These are phyloP conservation scores for Rhabdophis nuchalis DNA, from an alignment of 2,797 vertebrate species.

Conservation along the genomic window DNA sequence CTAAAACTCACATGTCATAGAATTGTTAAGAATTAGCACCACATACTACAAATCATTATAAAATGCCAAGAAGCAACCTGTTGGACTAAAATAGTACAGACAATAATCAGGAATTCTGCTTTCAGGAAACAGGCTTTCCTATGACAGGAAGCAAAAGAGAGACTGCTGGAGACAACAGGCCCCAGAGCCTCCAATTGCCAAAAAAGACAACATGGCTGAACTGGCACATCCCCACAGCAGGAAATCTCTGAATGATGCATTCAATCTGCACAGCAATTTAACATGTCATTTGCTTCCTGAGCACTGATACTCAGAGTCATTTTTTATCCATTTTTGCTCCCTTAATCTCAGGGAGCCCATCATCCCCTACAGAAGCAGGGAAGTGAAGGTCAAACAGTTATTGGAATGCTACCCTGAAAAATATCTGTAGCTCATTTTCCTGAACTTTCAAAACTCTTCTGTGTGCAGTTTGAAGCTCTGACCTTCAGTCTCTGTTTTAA, in stretches of 20 bases:
- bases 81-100: conserved; percentile 75
- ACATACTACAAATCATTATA: conserved; percentile 60
- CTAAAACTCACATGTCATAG: conserved; percentile 50
- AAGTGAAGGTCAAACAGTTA: conserved; percentile 63
- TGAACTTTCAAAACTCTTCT: conserved; percentile 46
- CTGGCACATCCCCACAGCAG: conserved; percentile 70
- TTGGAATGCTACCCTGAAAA: conserved; percentile 51
- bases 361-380: conserved; percentile 54
- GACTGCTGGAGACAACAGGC: conserved; percentile 84
- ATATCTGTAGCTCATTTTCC: conserved; percentile 55
- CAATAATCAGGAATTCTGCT: conserved; percentile 72
- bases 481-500: conserved; percentile 48
- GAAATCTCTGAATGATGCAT: conserved; percentile 75
- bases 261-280: conserved; percentile 77
- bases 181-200: conserved; percentile 75
- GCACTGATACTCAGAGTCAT: conserved; percentile 71
- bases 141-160: conserved; percentile 84
- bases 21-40: conserved; percentile 51
- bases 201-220: conserved; percentile 76
- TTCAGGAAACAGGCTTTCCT: conserved; percentile 88
- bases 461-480: conserved; percentile 51
- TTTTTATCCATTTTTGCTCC: conserved; percentile 66
- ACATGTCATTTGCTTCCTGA: conserved; percentile 79
- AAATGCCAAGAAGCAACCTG: conserved; percentile 62
- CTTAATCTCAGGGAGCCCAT: conserved; percentile 45